Percentiles rank a stretch among this genome's conserved stretches.
These are phyloP conservation scores for Anguilla japonica DNA, from an alignment of 2,113 vertebrate genomes.

Conservation along the genomic window DNA sequence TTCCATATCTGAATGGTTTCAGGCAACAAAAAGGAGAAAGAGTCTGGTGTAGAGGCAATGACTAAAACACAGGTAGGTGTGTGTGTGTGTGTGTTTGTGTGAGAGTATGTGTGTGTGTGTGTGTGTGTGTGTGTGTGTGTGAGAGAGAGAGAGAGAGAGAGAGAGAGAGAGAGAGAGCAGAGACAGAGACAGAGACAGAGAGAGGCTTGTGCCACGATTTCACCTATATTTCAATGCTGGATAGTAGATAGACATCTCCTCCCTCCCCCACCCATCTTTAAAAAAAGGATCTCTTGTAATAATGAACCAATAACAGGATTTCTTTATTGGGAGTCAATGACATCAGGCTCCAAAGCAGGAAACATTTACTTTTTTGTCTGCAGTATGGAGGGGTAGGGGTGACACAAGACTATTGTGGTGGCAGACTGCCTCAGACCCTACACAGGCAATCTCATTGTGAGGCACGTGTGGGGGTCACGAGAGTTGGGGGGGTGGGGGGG, in stretches of 20 bases:
- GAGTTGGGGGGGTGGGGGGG: neutral
- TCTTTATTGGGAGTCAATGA: neutral
- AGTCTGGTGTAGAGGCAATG: neutral
- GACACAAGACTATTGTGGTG: neutral
- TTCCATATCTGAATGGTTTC: too few relatives aligned
- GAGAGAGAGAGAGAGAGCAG: too few relatives aligned
- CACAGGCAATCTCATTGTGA: neutral
- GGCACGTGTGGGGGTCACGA: neutral
- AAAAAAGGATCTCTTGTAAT: neutral
- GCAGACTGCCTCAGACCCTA: neutral
- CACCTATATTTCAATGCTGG: neutral
- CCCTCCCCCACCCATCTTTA: neutral
- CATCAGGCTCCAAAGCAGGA: neutral
- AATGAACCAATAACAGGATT: neutral
- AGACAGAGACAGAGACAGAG: too few relatives aligned
- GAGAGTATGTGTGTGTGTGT: too few relatives aligned
- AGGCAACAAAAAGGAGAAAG: too few relatives aligned
- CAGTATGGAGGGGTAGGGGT: neutral
- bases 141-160: too few relatives aligned
- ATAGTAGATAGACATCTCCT: neutral
- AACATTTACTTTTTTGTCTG: neutral
- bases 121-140: too few relatives aligned
- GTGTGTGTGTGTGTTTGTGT: too few relatives aligned
- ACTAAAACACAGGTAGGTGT: neutral
- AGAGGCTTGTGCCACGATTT: neutral